Conservation (phyloP, 2,797 vertebrate species). For the Myotis vivesi region DNA sequence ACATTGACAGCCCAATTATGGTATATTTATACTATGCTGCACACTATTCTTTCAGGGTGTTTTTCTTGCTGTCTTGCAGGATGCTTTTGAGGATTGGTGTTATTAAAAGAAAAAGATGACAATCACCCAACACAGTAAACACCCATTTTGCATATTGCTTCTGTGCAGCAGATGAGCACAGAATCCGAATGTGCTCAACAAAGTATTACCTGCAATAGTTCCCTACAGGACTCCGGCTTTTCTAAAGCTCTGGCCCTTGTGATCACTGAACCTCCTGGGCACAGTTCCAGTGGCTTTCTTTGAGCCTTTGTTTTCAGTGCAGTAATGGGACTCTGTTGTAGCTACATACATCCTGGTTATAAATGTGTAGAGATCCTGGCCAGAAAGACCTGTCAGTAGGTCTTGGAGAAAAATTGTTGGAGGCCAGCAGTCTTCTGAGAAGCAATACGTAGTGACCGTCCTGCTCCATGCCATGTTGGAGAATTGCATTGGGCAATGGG, state of each 20-base stretch:
- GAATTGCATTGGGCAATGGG: not conserved
- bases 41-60: not conserved
- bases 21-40: not conserved
- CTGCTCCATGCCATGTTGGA: not conserved
- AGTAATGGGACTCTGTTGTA: not conserved
- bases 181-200: not conserved
- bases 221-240: not conserved
- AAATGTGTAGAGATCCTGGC: not conserved
- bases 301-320: not conserved
- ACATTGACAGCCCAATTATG: not conserved
- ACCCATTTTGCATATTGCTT: not conserved
- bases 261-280: not conserved
- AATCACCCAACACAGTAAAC: not conserved
- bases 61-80: not conserved
- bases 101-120: conserved; percentile 45
- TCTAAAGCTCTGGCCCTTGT: not conserved
- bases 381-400: not conserved
- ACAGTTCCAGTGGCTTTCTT: not conserved
- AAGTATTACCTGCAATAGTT: not conserved
- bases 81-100: not conserved
- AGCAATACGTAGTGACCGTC: not conserved
- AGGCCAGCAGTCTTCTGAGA: not conserved
- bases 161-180: not conserved
- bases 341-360: not conserved
- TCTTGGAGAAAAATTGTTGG: not conserved